Evolutionary conservation across 2,888 invertebrate genomes (phyloP), one percentile per base, ranked within the genome.

Genomic region (Osmoderma eremita): DNA sequence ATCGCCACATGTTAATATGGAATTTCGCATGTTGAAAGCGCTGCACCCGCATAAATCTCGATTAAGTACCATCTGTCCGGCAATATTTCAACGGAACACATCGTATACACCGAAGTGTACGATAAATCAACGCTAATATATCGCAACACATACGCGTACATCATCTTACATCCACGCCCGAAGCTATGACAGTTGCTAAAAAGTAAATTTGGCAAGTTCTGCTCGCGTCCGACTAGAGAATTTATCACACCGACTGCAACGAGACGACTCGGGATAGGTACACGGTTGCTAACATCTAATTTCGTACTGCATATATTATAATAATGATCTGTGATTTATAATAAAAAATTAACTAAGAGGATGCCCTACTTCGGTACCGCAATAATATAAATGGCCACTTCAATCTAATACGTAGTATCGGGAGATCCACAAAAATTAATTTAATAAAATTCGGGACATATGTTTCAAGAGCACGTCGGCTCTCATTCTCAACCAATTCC

Each of bases 191-290:
- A 30, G 24, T 24, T 13, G 38, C 38, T 38, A 38, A 38, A 53
- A 53, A 53, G 53, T 53, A 53, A 53, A 53, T 53, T 53, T 53
- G 38, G 38, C 38, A 38, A 53, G 38, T 24, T 38, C 15, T 15
- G 38, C 13, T 12, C 53, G n/a, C 24, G 53, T 38, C 36, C 10
- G 12, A 15, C n/a, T 30, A 17, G 38, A 17, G 18, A 17, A 53
- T 53, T 53, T 38, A 53, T 53, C 24, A 53, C 36, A 38, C 8
- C 38, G 17, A 38, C 18, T 20, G n/a, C 53, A 17, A 12, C 36
- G 38, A 18, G 53, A 17, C 4, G n/a, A n/a, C n/a, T n/a, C n/a
- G n/a, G n/a, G n/a, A n/a, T n/a, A n/a, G n/a, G n/a, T n/a, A n/a
- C n/a, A n/a, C n/a, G n/a, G n/a, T n/a, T n/a, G n/a, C n/a, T n/a